Percentiles rank a stretch among this genome's conserved stretches.
These are phyloP conservation scores for Melieria picta DNA, from an alignment of 2,888 invertebrate species.

Conservation along the genomic window DNA sequence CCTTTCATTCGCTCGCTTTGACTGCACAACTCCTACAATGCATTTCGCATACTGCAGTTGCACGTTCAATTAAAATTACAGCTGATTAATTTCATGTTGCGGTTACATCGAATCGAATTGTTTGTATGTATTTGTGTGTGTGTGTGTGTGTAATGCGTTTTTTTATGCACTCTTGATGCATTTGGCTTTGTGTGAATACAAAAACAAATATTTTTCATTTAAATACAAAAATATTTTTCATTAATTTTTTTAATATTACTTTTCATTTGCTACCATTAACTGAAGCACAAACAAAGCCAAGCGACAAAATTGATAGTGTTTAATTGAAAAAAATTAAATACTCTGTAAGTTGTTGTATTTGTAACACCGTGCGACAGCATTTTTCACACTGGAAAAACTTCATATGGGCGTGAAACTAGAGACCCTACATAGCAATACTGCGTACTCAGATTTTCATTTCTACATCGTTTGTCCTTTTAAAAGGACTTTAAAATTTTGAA, in stretches of 20 bases:
- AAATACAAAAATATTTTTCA: not conserved
- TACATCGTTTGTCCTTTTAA: no score
- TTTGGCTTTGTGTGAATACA: not conserved
- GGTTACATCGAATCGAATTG: not conserved
- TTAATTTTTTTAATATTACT: not conserved
- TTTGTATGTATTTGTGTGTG: not conserved
- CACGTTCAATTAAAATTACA: conserved; percentile 11
- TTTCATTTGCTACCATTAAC: not conserved
- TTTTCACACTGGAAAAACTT: no score
- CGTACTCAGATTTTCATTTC: no score
- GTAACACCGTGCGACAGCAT: no score
- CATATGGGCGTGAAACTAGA: no score
- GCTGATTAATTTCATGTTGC: conserved; percentile 16
- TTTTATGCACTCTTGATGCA: not conserved
- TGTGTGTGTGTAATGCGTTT: not conserved
- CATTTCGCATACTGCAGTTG: conserved; percentile 1
- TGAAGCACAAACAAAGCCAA: not conserved
- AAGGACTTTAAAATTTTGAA: no score
- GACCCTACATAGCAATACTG: no score
- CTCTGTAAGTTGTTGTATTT: no score
- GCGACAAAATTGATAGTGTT: no score
- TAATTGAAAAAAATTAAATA: no score
- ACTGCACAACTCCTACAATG: not conserved
- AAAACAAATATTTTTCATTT: not conserved
- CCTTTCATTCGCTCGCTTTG: not conserved